phyloP scores from a whole-genome alignment of 2,888 invertebrate genomes.

The Mantis religiosa region DNA sequence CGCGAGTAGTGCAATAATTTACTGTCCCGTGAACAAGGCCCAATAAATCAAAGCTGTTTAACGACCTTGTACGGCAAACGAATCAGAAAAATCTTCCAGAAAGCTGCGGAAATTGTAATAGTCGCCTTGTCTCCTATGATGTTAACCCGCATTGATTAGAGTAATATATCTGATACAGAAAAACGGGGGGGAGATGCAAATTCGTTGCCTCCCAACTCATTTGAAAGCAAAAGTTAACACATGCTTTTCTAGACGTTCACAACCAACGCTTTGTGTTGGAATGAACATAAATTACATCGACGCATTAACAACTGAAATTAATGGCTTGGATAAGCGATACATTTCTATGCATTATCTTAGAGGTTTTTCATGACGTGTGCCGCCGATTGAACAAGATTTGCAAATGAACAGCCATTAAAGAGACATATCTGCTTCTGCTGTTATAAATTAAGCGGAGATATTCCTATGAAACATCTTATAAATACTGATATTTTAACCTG shows the following conservation, averaged over 20 bases:
- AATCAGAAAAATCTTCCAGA: background rate
- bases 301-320: background rate
- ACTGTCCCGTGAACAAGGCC: background rate
- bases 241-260: background rate
- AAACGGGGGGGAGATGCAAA: background rate
- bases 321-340: background rate
- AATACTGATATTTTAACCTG: background rate
- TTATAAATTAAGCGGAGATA: background rate
- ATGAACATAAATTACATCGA: background rate
- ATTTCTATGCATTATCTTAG: background rate
- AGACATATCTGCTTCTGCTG: background rate
- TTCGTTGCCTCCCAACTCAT: background rate
- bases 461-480: background rate
- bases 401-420: background rate
- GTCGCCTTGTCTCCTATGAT: background rate
- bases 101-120: background rate
- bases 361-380: background rate
- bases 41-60: background rate
- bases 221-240: background rate
- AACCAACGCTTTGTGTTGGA: background rate
- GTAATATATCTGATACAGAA: background rate
- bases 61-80: background rate
- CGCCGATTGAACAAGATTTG: background rate
- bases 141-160: background rate
- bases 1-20: background rate